A percentile compares a stretch with the other conserved stretches of the same genome.
These are phyloP conservation scores for Proteles cristata DNA, from an alignment of 2,113 vertebrate genomes.

Conservation along the genomic window DNA sequence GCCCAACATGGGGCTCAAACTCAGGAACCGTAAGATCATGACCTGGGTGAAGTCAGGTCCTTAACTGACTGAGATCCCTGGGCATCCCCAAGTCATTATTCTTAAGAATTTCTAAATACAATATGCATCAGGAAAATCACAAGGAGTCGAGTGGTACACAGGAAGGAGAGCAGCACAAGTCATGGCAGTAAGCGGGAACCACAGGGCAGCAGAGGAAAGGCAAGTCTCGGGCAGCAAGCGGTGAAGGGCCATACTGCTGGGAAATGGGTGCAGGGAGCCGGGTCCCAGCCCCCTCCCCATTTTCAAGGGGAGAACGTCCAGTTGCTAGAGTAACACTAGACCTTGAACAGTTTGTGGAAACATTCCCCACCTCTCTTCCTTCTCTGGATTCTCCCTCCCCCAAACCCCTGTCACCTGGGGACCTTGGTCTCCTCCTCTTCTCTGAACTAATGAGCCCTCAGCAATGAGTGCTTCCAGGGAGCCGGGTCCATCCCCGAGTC, in stretches of 20 bases:
- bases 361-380: neutral
- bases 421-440: neutral
- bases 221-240: neutral
- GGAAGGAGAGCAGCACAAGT: neutral
- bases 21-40: too few species aligned
- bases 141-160: neutral
- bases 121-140: neutral
- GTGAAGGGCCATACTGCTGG: fast-evolving
- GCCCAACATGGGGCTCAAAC: too few species aligned
- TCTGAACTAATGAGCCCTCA: neutral
- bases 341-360: neutral
- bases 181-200: neutral
- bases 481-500: neutral
- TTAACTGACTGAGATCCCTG: too few species aligned
- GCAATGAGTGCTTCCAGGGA: neutral
- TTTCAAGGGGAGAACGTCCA: neutral
- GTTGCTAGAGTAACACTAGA: neutral
- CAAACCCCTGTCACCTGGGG: neutral
- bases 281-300: neutral
- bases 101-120: neutral
- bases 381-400: neutral
- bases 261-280: neutral
- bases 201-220: neutral
- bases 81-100: neutral
- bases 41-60: too few species aligned